A percentile compares a stretch with the other conserved stretches of the same genome.
These are phyloP conservation scores for Stegophylla sp. DNA, from an alignment of 2,888 invertebrate genomes.

Conservation along the genomic window DNA sequence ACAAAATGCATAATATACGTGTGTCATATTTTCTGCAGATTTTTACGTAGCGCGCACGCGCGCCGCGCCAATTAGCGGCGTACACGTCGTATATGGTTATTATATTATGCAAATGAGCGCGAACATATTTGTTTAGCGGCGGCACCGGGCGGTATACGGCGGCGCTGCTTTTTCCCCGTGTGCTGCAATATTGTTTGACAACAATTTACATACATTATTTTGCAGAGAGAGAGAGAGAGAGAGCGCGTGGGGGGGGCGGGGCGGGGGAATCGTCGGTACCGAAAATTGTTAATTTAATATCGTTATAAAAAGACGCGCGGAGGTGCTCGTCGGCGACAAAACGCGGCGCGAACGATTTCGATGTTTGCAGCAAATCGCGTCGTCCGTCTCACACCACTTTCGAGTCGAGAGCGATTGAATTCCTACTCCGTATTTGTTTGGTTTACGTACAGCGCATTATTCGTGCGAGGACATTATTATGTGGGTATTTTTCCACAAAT, in stretches of 20 bases:
- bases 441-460: too few relatives aligned
- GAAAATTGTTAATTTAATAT: conserved; percentile 37
- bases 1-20: background rate
- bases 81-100: too few relatives aligned
- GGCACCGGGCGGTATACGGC: background rate
- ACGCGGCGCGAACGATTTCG: too few relatives aligned
- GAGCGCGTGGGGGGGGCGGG: background rate
- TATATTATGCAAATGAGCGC: background rate
- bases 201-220: conserved; percentile 32
- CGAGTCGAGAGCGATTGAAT: too few relatives aligned
- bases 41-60: too few relatives aligned
- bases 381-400: too few relatives aligned
- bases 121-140: background rate
- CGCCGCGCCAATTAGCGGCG: conserved; percentile 31
- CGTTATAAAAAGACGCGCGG: conserved; percentile 17
- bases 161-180: background rate
- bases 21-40: background rate
- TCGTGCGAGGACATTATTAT: too few relatives aligned
- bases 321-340: too few relatives aligned
- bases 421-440: too few relatives aligned
- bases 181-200: conserved; percentile 37
- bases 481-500: too few relatives aligned
- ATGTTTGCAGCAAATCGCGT: too few relatives aligned
- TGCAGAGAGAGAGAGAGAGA: too few relatives aligned
- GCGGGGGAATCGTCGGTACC: background rate